Conservation (phyloP, 2,113 vertebrate species). For the Protobothrops flavoviridis region DNA sequence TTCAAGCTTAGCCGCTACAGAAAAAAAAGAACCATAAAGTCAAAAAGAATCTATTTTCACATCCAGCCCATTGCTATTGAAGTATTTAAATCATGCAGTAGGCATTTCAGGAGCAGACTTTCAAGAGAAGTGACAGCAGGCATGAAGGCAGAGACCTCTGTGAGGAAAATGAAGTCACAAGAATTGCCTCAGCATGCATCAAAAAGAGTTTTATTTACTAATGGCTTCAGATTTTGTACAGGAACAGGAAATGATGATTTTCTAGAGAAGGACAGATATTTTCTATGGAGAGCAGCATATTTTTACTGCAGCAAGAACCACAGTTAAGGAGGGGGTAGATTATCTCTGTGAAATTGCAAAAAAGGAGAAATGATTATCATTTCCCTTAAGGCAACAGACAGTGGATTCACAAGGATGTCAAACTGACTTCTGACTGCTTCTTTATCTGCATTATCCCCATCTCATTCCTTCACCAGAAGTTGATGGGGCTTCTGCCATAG, state of each 20-base stretch:
- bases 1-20: conserved; percentile 61
- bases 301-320: conserved; percentile 7
- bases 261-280: conserved; percentile 20
- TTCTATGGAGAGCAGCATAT: neutral
- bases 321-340: neutral
- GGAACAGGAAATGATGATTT: conserved; percentile 18
- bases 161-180: conserved; percentile 32
- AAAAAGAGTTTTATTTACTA: neutral
- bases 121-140: conserved; percentile 52
- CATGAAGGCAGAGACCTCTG: conserved; percentile 49
- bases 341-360: neutral
- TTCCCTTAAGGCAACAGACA: neutral
- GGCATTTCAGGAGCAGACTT: conserved; percentile 49
- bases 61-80: conserved; percentile 53
- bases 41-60: conserved; percentile 46
- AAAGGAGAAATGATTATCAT: neutral
- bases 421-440: neutral
- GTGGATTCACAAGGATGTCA: neutral
- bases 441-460: neutral
- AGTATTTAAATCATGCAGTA: conserved; percentile 51
- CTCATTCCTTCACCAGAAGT: neutral
- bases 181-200: conserved; percentile 24
- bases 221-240: conserved; percentile 30
- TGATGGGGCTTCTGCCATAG: neutral
- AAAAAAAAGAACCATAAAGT: conserved; percentile 54